A percentile compares a stretch with the other conserved stretches of the same genome.
phyloP scores from a whole-genome alignment of 2,113 vertebrate species.

The Psittacula cyanocephala region DNA sequence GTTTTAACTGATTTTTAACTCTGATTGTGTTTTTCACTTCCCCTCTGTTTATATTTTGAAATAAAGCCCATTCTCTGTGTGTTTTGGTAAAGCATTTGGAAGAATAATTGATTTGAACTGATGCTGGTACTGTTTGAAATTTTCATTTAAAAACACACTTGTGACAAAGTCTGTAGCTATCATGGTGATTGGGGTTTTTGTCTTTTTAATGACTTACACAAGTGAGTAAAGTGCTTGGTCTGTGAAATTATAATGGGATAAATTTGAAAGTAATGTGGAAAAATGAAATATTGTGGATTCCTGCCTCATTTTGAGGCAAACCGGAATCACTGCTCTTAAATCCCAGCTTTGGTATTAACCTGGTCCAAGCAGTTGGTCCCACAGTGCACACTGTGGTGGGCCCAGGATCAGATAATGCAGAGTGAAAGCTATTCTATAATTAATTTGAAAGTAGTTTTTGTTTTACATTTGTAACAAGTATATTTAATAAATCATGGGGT shows the following conservation, averaged over 20 bases:
- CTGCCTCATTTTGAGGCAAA: not conserved
- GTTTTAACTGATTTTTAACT: constrained; percentile 26
- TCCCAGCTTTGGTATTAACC: not conserved
- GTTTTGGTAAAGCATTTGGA: not conserved
- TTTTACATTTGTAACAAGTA: not conserved
- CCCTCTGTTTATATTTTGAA: not conserved
- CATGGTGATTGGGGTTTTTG: not conserved
- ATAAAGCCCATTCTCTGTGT: not conserved
- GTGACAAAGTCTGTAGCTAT: not conserved
- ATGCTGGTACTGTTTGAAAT: not conserved
- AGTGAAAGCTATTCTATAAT: not conserved
- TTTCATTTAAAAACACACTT: not conserved
- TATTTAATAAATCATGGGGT: not conserved
- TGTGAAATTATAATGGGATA: not conserved
- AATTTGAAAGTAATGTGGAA: not conserved
- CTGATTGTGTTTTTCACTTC: not conserved
- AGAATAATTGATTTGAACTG: not conserved
- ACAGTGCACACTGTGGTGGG: not conserved
- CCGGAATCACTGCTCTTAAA: not conserved
- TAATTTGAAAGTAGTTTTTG: not conserved
- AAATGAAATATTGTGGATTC: not conserved
- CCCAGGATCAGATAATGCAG: not conserved
- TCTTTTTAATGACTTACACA: not conserved
- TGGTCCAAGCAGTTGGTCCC: not conserved
- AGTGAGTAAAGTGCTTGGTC: not conserved